Evolutionary conservation across 1,140 invertebrate genomes (phyloP).

Genomic region (Eueides isabella): DNA sequence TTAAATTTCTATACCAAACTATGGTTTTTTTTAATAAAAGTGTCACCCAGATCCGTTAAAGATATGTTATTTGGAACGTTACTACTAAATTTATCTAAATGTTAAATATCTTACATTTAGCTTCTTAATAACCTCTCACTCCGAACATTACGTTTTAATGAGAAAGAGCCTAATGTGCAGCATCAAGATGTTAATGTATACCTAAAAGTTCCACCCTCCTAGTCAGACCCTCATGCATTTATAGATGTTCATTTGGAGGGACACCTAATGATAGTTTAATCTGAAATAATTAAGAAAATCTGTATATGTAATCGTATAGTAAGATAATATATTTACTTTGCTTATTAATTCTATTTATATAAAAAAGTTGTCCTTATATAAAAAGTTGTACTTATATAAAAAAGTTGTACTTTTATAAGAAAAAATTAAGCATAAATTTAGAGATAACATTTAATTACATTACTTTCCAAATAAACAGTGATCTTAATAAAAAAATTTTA

Average conservation of each 20-base stretch:
- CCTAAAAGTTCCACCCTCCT: slow-evolving; percentile 29
- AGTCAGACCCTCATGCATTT: slow-evolving; percentile 61
- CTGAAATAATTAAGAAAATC: background rate
- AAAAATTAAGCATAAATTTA: no score
- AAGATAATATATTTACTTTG: background rate
- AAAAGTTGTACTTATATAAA: no score
- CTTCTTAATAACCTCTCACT: background rate
- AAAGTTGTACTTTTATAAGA: no score
- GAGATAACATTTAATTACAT: no score
- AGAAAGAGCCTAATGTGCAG: slow-evolving; percentile 13
- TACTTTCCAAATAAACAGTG: no score
- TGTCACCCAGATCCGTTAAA: no score
- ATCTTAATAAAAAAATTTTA: no score
- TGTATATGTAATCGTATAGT: background rate
- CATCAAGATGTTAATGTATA: slow-evolving; percentile 11
- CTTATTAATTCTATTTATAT: background rate
- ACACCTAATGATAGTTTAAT: slow-evolving; percentile 46
- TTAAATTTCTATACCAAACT: no score
- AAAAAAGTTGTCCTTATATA: no score
- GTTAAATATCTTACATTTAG: background rate
- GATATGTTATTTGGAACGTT: no score
- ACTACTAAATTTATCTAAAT: no score
- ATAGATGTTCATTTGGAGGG: slow-evolving; percentile 59
- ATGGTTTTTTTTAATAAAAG: no score
- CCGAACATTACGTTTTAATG: slow-evolving; percentile 7